Evolutionary conservation across 2,113 vertebrate genomes (phyloP), one percentile per base, ranked within the genome.

Genomic region (Xerus inauris): DNA sequence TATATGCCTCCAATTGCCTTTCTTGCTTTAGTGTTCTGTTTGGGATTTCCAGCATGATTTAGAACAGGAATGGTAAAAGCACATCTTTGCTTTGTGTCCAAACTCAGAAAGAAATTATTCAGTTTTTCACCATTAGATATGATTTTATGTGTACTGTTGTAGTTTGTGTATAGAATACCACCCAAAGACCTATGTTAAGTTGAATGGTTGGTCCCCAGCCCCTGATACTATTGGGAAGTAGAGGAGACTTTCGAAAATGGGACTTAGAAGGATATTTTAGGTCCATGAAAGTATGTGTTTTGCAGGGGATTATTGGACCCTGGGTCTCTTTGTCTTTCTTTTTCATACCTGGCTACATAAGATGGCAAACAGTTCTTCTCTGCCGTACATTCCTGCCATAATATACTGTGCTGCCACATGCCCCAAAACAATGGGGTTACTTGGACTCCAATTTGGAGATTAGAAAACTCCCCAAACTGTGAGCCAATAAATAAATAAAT

Each of bases 351-450:
- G 24, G 19, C 1, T 12, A 3, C 28, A 3, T 17, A 24, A 82
- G 9, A 62, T 62, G 38, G 10, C 17, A 35, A 40, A 30, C 7
- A 30, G 24, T 26, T 28, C 24, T 59, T 12, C 47, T 57, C 2
- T 7, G 3, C 49, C 8, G 4, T 19, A 5, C 16, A 40, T 26
- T 1, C 16, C 57, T 62, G 26, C 26, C 26, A 28, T 1, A 3
- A 45, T 19, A 28, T 8, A 42, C 59, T 64, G 13, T 20, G 16
- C 28, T 19, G 20, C 17, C 10, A 13, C 40, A 65, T 17, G 8
- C 17, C 3, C 40, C 9, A 35, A 30, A 65, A 26, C 28, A 35
- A 35, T 45, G 30, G 30, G 30, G 16, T 4, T 40, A 9, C 57
- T 17, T 28, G 38, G 38, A 28, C 38, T 64, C 59, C 59, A 62